phyloP scores from a whole-genome alignment of 2,113 vertebrate genomes.

The Ptyas mucosa region DNA sequence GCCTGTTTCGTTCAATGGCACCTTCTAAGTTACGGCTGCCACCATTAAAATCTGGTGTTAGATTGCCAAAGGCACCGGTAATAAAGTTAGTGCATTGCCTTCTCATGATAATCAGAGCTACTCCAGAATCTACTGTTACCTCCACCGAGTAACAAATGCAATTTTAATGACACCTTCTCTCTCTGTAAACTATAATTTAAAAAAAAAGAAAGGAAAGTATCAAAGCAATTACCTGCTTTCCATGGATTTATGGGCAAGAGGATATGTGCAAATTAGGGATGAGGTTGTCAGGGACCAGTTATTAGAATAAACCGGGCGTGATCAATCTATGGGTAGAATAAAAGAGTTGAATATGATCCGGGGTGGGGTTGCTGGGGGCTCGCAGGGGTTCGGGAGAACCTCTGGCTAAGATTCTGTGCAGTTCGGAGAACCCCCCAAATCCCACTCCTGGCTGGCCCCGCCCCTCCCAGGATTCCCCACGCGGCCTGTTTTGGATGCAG shows the following conservation, averaged over 20 bases:
- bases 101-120: conserved; percentile 17
- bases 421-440: too few relatives aligned
- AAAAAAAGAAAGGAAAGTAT: conserved; percentile 3
- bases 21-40: conserved; percentile 14
- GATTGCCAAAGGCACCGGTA: conserved; percentile 3
- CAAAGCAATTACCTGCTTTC: conserved; percentile 26
- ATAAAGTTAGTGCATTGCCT: conserved; percentile 1
- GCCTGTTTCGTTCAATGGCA: background rate
- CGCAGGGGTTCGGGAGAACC: too few relatives aligned
- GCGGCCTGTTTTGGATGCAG: too few relatives aligned
- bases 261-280: conserved; percentile 24
- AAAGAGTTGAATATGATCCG: background rate
- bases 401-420: too few relatives aligned
- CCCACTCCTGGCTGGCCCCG: too few relatives aligned
- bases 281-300: conserved; percentile 13
- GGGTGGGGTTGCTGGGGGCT: too few relatives aligned
- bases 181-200: conserved; percentile 32
- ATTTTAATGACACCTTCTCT: conserved; percentile 31
- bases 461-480: too few relatives aligned
- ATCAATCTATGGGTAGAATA: background rate
- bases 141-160: conserved; percentile 25
- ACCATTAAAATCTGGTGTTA: conserved; percentile 4
- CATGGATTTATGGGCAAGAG: conserved; percentile 21
- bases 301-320: conserved; percentile 8
- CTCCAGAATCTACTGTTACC: background rate